phyloP scores from a whole-genome alignment of 2,888 invertebrate genomes.

The Dichetophora obliterata region DNA sequence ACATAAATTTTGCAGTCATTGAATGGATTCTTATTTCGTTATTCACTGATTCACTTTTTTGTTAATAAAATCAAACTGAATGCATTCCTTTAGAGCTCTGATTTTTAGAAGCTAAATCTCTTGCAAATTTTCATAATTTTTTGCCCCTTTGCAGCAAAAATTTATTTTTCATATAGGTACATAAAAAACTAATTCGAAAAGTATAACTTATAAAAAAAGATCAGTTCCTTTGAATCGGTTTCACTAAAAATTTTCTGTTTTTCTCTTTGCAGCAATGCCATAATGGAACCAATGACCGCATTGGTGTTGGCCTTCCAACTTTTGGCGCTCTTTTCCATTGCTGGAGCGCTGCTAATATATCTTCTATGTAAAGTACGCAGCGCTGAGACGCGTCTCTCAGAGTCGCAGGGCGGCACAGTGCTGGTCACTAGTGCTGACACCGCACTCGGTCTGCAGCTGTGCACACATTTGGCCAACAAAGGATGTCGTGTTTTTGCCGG shows the following conservation, averaged over 20 bases:
- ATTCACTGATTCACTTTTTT: no score
- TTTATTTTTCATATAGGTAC: no score
- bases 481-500: constrained; percentile 87
- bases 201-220: no score
- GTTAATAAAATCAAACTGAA: no score
- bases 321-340: constrained; percentile 84
- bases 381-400: constrained; percentile 67
- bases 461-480: constrained; percentile 78
- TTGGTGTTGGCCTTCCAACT: constrained; percentile 84
- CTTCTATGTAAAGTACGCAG: constrained; percentile 81
- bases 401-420: constrained; percentile 75
- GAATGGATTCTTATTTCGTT: no score
- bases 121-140: no score
- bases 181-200: no score
- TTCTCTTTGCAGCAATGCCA: constrained; percentile 63
- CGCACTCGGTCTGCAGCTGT: constrained; percentile 82
- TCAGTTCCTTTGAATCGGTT: no score
- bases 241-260: background rate
- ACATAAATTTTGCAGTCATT: no score
- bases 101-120: no score
- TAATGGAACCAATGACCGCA: constrained; percentile 86
- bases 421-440: constrained; percentile 86
- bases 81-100: no score
- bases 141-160: no score
- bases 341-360: constrained; percentile 84